Base-by-base conservation (phyloP, 2,113 vertebrate genomes). In the Regulus satrapa region DNA sequence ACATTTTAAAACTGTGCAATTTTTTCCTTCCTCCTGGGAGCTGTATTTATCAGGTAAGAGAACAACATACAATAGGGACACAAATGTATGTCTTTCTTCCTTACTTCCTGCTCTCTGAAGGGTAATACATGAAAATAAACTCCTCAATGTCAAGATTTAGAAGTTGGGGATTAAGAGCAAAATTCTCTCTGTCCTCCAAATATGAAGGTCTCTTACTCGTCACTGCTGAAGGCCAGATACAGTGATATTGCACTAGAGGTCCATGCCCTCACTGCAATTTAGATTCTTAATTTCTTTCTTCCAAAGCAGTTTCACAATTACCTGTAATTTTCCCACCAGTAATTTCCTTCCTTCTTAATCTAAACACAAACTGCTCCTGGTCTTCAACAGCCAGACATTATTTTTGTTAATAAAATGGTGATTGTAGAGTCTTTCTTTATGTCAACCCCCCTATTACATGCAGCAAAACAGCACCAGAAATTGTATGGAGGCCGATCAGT, bases 341-440 rank as follows among this genome's bases (percentile, higher is more conserved):
- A 74, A 92, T 93, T 84, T 86, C 36, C 83, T 92, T 89, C 82
- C 40, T 69, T 92, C 75, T 95, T 86, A 90, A 93, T 67, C 43
- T 24, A 77, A 80, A 49, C 29, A 73, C 74, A 95, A 52, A 28
- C 45, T 86, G 73, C 5, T 78, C 43, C 34, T 69, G 63, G 62
- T 94, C 93, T 93, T 58, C 26, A 93, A 40, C 36, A 94, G 77
- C 14, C 49, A 94, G 79, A 51, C 14, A 14, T 94, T 56, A 71
- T 56, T 63, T 63, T 74, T 91, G 34, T 94, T 82, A 81, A 69
- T 63, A 94, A 79, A 82, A 93, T 4, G 4, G 32, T 90, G 26
- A 83, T 93, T 95, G 62, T 94, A 87, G 73, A 86, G 69, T 55
- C 43, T 79, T 92, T 77, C 66, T 71, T 81, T 59, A 87, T 85